Base-by-base conservation (phyloP, 2,888 invertebrate species). In the Tholera decimalis region DNA sequence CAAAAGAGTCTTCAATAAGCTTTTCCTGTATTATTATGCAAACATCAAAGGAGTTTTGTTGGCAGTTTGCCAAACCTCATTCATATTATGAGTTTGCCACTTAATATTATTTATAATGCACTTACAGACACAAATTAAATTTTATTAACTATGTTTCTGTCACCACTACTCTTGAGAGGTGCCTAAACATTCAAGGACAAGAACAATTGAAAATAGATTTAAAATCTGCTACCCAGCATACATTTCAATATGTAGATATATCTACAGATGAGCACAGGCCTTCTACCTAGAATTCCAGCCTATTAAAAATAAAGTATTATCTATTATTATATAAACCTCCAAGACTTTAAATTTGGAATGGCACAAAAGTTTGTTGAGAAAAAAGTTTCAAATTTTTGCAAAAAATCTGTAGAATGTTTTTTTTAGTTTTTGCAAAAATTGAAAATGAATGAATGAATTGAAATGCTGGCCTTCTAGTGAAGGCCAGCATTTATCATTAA, bases 51-150 rank as follows among this genome's bases (percentile, higher is more conserved):
- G 58, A 64, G 66, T 30, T 62, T 56, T 18, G 43, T 63, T 80
- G 80, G 83, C 82, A 74, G 7, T 13, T n/a, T 73, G 83, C 83
- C 83, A 33, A 1, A 64, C 56, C 62, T 65, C 63, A 71, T 62
- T 49, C 57, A 58, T 54, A 66, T 66, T 43, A 67, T 59, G 53
- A 54, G 55, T 65, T 58, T 68, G 53, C 64, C 39, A 61, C 55
- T 46, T 57, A 24, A 62, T 69, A 70, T 67, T 63, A 65, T 68
- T 64, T 50, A 50, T 56, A 22, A 26, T 73, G 54, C 67, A 73
- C 20, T 47, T 69, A 46, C 55, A 56, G 41, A 74, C 44, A 66
- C 63, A 56, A 60, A 62, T 62, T 62, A 47, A 54, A 47, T 57
- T 62, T 68, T 61, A 73, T 63, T 55, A 44, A 53, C 39, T 73